Conservation (phyloP, 2,888 invertebrate species). For the Hydroisotoma schaefferi region DNA sequence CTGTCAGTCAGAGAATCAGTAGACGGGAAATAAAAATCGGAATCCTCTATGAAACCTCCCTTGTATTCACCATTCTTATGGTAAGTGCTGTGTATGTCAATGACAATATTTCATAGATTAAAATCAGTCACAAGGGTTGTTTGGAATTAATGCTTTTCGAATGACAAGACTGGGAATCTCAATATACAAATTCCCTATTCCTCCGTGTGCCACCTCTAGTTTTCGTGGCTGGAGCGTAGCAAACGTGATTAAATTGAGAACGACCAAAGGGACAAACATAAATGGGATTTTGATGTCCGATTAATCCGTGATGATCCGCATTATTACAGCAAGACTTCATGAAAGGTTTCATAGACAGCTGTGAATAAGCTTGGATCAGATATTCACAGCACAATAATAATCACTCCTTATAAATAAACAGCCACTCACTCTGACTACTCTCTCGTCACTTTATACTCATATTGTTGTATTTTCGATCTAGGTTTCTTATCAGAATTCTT, state of each 20-base stretch:
- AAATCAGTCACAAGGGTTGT: conserved; percentile 5
- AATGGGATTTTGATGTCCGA: conserved; percentile 32
- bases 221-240: conserved; percentile 40
- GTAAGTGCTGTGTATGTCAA: not conserved
- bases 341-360: conserved; percentile 16
- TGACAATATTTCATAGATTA: conserved; percentile 1
- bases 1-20: not conserved
- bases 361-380: conserved; percentile 14
- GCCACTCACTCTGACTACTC: too few species aligned
- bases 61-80: not conserved
- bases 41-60: not conserved
- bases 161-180: not conserved
- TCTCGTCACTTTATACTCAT: too few species aligned
- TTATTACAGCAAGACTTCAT: conserved; percentile 14
- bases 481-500: too few species aligned
- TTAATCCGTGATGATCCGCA: conserved; percentile 25
- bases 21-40: too few species aligned
- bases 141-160: conserved; percentile 8
- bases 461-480: too few species aligned
- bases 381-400: too few species aligned
- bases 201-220: not conserved
- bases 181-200: conserved; percentile 6
- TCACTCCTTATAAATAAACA: too few species aligned
- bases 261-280: conserved; percentile 18
- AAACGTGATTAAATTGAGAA: conserved; percentile 41